Base-by-base conservation (phyloP, 2,113 vertebrate genomes). In the Paramisgurnus dabryanus region DNA sequence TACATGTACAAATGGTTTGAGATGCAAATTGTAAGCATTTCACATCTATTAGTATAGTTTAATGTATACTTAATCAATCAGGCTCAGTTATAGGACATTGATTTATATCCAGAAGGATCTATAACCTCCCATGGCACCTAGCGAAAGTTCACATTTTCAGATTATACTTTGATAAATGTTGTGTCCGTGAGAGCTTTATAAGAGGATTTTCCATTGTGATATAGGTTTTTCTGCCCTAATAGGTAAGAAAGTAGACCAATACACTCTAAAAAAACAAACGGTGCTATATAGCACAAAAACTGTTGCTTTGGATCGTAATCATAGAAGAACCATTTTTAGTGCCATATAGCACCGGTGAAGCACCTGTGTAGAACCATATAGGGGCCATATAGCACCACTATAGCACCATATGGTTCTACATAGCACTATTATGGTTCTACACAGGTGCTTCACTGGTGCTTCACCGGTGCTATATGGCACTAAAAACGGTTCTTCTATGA, bases 61-160 rank as follows among this genome's bases (percentile, higher is more conserved):
- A 75, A 7, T 45, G 55, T 75, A 63, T 49, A 47, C 72, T 61
- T 10, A 63, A 75, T 39, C 58, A n/a, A 17, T 49, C 34, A 63
- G 72, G 12, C 18, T 75, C n/a, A 34, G 43, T 13, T 3, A 47
- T 47, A n/a, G 50, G 12, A 11, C 10, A 12, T 49, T 11, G 4
- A 2, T 0, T 12, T 63, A 60, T 47, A 63, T 34, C 22, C 43
- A 47, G n/a, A 67, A 45, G 73, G 68, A 81, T 77, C 27, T 63
- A 78, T 73, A 45, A 67, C 63, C 18, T 63, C 74, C 76, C 41
- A 2, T 11, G n/a, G 18, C 68, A 73, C 63, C 18, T 63, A 45
- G 39, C 15, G 67, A 64, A 80, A 22, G 13, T 83, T 83, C 58
- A 27, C 40, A 63, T 53, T 60, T 53, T 58, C 79, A 66, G 69